phyloP scores from a whole-genome alignment of 2,113 vertebrate species.

The Peromyscus californicus region DNA sequence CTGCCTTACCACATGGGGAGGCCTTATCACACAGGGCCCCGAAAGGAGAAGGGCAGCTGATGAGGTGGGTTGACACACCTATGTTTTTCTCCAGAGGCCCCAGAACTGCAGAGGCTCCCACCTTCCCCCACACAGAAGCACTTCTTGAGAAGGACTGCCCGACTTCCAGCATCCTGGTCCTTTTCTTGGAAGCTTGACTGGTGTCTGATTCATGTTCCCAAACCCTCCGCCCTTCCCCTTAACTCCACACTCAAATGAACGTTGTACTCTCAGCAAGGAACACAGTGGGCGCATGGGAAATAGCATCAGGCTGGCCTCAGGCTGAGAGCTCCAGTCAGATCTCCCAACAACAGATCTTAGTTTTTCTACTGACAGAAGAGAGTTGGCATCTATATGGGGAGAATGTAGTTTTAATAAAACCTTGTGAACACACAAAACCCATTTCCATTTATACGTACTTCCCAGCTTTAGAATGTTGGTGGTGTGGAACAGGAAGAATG shows the following conservation, averaged over 20 bases:
- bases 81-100: not conserved
- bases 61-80: fast-evolving
- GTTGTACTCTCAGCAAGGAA: not conserved
- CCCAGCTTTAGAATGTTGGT: not conserved
- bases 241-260: not conserved
- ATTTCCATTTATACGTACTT: conserved; percentile 6
- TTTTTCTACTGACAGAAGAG: conserved; percentile 40
- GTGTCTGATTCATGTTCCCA: not conserved
- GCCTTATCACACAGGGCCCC: not conserved
- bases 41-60: not conserved
- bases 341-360: not conserved
- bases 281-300: not conserved
- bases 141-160: not conserved
- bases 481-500: not conserved
- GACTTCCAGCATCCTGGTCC: too few relatives aligned
- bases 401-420: conserved; percentile 52
- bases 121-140: not conserved
- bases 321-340: not conserved
- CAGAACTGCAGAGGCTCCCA: fast-evolving
- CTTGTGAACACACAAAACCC: conserved; percentile 53
- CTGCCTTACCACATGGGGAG: not conserved
- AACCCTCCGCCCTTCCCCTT: not conserved
- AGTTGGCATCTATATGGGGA: not conserved
- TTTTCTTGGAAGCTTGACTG: not conserved
- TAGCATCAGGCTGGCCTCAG: not conserved